These are phyloP conservation scores for Gambusia holbrooki DNA, from an alignment of 2,113 vertebrate species.

Conservation along the genomic window DNA sequence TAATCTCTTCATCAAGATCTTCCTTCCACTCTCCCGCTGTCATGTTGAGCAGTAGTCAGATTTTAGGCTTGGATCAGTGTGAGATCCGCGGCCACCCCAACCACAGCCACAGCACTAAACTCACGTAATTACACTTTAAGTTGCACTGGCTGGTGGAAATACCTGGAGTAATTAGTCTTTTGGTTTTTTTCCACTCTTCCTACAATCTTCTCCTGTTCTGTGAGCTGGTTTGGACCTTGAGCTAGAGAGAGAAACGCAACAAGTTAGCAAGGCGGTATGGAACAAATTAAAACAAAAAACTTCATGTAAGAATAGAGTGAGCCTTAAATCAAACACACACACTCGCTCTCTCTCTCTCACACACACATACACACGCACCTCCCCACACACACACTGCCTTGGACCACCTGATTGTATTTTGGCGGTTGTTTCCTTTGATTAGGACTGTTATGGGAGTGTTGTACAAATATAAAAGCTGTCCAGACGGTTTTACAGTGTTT, in stretches of 20 bases:
- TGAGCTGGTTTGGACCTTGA: conserved; percentile 58
- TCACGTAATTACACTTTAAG: conserved; percentile 78
- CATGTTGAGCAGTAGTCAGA: conserved; percentile 37
- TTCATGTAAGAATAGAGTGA: conserved; percentile 66
- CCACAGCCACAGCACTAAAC: conserved; percentile 65
- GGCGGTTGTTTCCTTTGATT: conserved; percentile 76
- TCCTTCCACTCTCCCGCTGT: conserved; percentile 19
- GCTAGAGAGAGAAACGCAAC: conserved; percentile 41
- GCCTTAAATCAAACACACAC: conserved; percentile 25
- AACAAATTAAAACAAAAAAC: conserved; percentile 57
- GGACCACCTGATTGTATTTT: conserved; percentile 76
- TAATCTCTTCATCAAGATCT: not conserved
- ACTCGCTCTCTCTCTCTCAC: conserved; percentile 15
- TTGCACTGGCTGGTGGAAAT: conserved; percentile 74
- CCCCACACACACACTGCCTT: conserved; percentile 27
- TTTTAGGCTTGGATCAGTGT: conserved; percentile 40
- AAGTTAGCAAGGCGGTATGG: conserved; percentile 55
- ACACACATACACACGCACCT: not conserved
- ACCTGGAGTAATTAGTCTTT: conserved; percentile 75
- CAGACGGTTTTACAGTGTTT: conserved; percentile 73
- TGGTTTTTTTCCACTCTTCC: conserved; percentile 77
- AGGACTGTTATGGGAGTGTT: conserved; percentile 71
- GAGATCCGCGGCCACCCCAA: conserved; percentile 60
- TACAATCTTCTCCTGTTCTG: conserved; percentile 70
- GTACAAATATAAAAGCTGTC: conserved; percentile 70